Evolutionary conservation across 1,140 invertebrate species (phyloP).

Genomic region (Megalopta genalis): DNA sequence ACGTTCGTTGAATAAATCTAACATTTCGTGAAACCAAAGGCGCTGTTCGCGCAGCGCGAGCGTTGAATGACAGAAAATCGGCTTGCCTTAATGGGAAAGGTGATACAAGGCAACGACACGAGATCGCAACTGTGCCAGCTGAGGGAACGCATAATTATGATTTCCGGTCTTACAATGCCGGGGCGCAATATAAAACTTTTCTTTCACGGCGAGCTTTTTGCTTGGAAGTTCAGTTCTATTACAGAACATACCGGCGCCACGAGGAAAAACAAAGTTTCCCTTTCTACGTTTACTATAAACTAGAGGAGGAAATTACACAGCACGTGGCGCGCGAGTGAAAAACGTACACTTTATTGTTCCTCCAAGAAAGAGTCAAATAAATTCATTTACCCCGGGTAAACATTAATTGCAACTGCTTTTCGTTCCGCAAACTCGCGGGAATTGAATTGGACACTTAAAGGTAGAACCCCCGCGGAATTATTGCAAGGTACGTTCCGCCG

Average conservation of each 20-base stretch:
- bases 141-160: conserved; percentile 50
- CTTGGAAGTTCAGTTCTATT: conserved; percentile 52
- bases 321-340: conserved; percentile 13
- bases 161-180: conserved; percentile 43
- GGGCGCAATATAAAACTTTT: conserved; percentile 53
- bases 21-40: background rate
- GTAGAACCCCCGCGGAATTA: background rate
- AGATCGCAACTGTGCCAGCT: background rate
- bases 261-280: conserved; percentile 48
- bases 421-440: background rate
- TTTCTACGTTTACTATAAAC: conserved; percentile 48
- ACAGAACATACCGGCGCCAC: conserved; percentile 23
- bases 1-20: too few species aligned
- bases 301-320: conserved; percentile 34
- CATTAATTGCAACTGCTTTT: conserved; percentile 39
- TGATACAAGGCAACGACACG: background rate
- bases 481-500: background rate
- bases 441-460: conserved; percentile 6
- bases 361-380: conserved; percentile 21
- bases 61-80: background rate
- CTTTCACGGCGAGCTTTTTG: conserved; percentile 39
- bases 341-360: conserved; percentile 33
- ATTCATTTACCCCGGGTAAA: conserved; percentile 34
- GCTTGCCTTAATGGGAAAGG: background rate
- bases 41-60: background rate